These are phyloP conservation scores for human DNA, from an alignment of 2,113 vertebrate species.

Conservation along the genomic window GRCh38 chr9:132157001-132157500, in stretches of 20 bases:
- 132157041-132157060: neutral
- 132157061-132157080: neutral
- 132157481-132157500: neutral
- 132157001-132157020: neutral
- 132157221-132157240: accelerated
- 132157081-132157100: neutral
- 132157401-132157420: neutral
- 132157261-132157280: neutral
- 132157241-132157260: too few relatives aligned
- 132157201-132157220: accelerated
- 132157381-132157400: neutral
- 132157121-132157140: neutral
- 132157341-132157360: neutral
- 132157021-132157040: neutral
- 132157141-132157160: accelerated
- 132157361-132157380: neutral
- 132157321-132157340: neutral
- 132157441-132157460: too few relatives aligned
- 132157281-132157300: neutral
- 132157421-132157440: neutral
- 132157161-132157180: neutral
- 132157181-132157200: accelerated
- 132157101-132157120: neutral
- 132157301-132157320: neutral
- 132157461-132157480: accelerated